Evolutionary conservation across 2,113 vertebrate genomes (phyloP).

Genomic region (Salvelinus namaycush): DNA sequence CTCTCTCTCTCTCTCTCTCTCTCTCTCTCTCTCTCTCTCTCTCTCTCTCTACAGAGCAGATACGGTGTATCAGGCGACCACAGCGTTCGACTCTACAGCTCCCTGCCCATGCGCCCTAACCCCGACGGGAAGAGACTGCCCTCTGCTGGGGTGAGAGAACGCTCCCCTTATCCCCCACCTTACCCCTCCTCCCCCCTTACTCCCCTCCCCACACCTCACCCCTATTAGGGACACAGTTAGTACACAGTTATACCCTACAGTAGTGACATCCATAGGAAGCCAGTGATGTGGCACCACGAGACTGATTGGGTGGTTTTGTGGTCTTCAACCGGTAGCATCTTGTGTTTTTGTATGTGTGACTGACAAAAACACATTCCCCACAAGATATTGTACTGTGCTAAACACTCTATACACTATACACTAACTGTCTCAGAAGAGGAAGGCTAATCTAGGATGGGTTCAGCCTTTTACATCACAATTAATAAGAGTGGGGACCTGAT

Average conservation of each 20-base stretch:
- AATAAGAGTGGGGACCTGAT: too few relatives aligned
- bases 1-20: conserved; percentile 11
- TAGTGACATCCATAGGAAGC: not conserved
- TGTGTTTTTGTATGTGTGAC: not conserved
- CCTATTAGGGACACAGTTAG: not conserved
- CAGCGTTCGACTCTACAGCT: conserved; percentile 77
- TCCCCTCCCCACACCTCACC: not conserved
- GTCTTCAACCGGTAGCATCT: not conserved
- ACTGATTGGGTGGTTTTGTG: not conserved
- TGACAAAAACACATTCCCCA: not conserved
- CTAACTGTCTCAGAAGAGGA: too few relatives aligned
- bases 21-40: too few relatives aligned
- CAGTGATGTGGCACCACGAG: not conserved
- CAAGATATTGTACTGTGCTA: too few relatives aligned
- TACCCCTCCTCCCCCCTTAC: conserved; percentile 12
- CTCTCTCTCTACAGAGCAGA: conserved; percentile 68
- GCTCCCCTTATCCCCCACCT: conserved; percentile 10
- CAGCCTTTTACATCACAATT: too few relatives aligned
- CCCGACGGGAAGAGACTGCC: conserved; percentile 82
- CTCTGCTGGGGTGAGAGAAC: conserved; percentile 78
- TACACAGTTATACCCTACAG: not conserved
- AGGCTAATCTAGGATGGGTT: too few relatives aligned
- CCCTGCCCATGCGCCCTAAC: conserved; percentile 78
- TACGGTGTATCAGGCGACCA: conserved; percentile 70
- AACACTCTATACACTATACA: too few relatives aligned